Evolutionary conservation across 2,888 invertebrate genomes (phyloP), one percentile per base, ranked within the genome.

Genomic region (Drymonia ruficornis): DNA sequence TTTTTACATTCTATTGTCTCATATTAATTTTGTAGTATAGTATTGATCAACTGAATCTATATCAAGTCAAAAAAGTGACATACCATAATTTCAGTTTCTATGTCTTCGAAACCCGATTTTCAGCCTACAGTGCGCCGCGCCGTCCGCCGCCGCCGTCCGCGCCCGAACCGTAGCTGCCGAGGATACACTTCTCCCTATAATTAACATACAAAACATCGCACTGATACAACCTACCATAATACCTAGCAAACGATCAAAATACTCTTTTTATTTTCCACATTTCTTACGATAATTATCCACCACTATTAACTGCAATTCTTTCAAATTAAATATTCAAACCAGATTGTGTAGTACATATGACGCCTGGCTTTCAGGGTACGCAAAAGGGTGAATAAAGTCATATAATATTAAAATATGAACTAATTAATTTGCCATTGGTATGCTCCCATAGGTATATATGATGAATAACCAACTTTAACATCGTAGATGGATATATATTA

Each of bases 171-270:
- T 61, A 68, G 67, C 77, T 81, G 74, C 76, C 74, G 77, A 76
- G 70, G 69, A 78, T 80, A 76, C 74, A 67, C 65, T 71, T 76
- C 74, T 74, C 67, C 67, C 80, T 80, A 72, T 79, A 86, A 87
- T 87, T 86, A 86, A 75, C 76, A 74, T 66, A 69, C 78, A 80
- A 80, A 76, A 76, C 70, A 67, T 64, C 65, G 67, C 76, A 69
- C 67, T 79, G 80, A 84, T 81, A 83, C 71, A 65, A 63, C 63
- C 52, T 67, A 62, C 60, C 63, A 69, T 74, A 70, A 72, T 72
- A 65, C 67, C 52, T 55, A 61, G 50, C 11, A 48, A 46, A 46
- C 59, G 56, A 78, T 72, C 70, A 78, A 79, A 76, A 70, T 23
- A 45, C n/a, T n/a, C 28, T 28, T 28, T 45, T 45, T 70, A 71